Evolutionary conservation across 2,888 invertebrate genomes (phyloP).

Genomic region (Catocala fraxini): DNA sequence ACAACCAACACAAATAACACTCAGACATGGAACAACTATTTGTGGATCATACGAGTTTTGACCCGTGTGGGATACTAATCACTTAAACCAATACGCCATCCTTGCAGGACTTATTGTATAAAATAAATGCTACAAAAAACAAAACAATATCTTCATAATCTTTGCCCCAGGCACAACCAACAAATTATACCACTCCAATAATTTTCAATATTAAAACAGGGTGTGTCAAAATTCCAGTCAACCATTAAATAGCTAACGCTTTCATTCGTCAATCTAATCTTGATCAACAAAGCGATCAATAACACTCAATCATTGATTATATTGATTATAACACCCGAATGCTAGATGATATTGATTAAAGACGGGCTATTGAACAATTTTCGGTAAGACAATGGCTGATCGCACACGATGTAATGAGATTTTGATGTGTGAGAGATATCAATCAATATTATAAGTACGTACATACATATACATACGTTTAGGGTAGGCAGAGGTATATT

Average conservation of each 20-base stretch:
- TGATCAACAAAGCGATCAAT: conserved; percentile 9
- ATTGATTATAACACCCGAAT: conserved; percentile 1
- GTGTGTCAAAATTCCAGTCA: conserved; percentile 13
- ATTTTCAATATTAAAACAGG: background rate
- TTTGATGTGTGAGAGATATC: no score
- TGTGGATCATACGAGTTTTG: no score
- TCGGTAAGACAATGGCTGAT: conserved; percentile 3
- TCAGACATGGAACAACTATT: no score
- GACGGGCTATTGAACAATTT: conserved; percentile 2
- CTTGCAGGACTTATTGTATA: no score
- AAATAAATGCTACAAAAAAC: no score
- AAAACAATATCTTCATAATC: no score
- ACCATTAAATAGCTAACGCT: background rate
- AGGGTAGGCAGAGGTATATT: no score
- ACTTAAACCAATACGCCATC: no score
- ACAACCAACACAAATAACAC: no score
- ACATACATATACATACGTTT: no score
- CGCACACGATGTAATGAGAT: background rate
- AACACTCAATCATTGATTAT: conserved; percentile 17
- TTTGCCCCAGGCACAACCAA: background rate
- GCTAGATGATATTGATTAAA: conserved; percentile 5
- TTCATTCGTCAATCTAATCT: conserved; percentile 11
- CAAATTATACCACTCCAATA: background rate
- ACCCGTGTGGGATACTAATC: no score
- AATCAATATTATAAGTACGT: no score